phyloP scores from a whole-genome alignment of 2,797 vertebrate genomes.

The Enteromius afrohamiltoni region DNA sequence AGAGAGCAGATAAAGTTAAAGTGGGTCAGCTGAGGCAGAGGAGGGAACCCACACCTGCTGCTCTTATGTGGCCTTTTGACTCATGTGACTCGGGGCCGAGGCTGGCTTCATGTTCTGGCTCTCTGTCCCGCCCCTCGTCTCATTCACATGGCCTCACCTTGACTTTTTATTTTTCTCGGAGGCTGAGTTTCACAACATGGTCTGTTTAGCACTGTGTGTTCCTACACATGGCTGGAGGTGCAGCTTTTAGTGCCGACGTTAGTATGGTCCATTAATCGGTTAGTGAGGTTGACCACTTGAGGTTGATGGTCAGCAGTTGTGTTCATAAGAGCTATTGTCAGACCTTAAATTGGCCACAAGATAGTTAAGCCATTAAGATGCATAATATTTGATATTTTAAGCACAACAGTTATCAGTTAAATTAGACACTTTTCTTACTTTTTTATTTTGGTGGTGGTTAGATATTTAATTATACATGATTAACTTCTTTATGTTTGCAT shows the following conservation, averaged over 20 bases:
- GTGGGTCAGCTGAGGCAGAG: conserved; percentile 32
- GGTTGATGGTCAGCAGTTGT: neutral
- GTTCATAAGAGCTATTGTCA: neutral
- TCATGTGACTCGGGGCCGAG: conserved; percentile 24
- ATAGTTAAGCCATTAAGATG: neutral
- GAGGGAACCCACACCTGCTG: conserved; percentile 37
- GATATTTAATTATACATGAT: neutral
- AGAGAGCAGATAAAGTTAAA: conserved; percentile 36
- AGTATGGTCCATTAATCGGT: neutral
- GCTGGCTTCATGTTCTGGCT: conserved; percentile 1
- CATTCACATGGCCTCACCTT: conserved; percentile 6
- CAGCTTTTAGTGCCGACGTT: neutral
- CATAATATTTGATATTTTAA: neutral
- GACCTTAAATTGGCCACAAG: neutral
- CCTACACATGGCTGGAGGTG: neutral
- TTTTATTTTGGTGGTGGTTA: neutral
- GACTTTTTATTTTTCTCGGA: neutral
- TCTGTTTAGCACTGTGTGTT: neutral
- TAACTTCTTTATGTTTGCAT: neutral
- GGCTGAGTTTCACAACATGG: neutral
- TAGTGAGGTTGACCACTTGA: neutral
- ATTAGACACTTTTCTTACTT: neutral
- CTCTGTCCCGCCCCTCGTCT: neutral
- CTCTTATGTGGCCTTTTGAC: conserved; percentile 36
- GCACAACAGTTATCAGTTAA: neutral